Percentiles rank a stretch among this genome's conserved stretches.
Conservation (phyloP, 2,797 vertebrate species). For the Dermochelys coriacea region DNA sequence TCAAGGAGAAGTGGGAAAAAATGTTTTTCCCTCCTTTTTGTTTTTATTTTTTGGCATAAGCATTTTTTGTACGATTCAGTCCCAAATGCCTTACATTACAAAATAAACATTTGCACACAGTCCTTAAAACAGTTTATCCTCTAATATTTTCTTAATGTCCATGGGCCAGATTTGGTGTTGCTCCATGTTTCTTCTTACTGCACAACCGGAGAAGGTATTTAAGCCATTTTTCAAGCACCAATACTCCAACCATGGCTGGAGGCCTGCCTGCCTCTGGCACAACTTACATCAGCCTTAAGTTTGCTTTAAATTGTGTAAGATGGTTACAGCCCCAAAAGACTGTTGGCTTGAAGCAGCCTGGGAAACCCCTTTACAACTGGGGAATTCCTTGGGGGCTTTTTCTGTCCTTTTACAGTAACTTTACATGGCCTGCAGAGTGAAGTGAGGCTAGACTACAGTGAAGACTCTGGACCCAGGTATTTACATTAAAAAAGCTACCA, state of each 20-base stretch:
- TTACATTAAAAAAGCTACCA: neutral
- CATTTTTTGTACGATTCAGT: neutral
- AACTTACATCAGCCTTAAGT: neutral
- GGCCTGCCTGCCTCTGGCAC: neutral
- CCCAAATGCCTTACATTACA: neutral
- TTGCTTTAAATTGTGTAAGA: fast-evolving
- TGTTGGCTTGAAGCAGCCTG: fast-evolving
- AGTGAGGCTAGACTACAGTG: fast-evolving
- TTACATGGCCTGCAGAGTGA: neutral
- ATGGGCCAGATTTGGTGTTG: neutral
- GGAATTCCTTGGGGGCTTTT: fast-evolving
- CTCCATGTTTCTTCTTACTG: neutral
- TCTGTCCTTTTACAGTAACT: neutral
- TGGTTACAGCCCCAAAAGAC: fast-evolving
- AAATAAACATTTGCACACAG: neutral
- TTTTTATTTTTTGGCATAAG: neutral
- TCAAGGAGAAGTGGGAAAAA: conserved; percentile 68
- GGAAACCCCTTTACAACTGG: neutral
- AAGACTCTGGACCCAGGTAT: fast-evolving
- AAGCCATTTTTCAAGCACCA: neutral
- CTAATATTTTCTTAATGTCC: neutral
- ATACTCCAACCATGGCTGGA: neutral
- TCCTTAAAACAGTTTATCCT: neutral
- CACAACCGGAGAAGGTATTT: neutral
- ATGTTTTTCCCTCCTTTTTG: neutral